A percentile compares a stretch with the other conserved stretches of the same genome.
phyloP scores from a whole-genome alignment of 2,797 vertebrate genomes.

The Sebastes variabilis region DNA sequence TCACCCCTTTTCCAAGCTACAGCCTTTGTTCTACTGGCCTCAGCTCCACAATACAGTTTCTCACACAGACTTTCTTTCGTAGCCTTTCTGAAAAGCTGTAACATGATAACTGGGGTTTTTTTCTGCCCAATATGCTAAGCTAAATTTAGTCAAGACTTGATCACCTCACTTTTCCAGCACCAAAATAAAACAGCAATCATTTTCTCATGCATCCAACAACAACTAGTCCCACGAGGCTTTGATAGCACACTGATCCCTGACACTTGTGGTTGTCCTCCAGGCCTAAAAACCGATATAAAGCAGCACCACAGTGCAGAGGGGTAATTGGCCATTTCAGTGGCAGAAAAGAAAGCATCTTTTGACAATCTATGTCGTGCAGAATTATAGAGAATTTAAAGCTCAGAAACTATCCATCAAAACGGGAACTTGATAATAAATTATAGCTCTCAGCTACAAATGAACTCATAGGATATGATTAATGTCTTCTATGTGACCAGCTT shows the following conservation, averaged over 20 bases:
- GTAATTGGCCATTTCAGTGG: slow-evolving; percentile 46
- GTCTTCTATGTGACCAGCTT: neutral
- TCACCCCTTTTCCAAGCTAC: slow-evolving; percentile 27
- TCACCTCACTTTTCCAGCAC: slow-evolving; percentile 38
- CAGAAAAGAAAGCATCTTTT: slow-evolving; percentile 30
- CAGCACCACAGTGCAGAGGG: slow-evolving; percentile 15
- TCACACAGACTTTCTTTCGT: slow-evolving; percentile 38
- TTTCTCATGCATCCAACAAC: slow-evolving; percentile 39
- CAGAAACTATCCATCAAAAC: slow-evolving; percentile 3
- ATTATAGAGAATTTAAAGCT: slow-evolving; percentile 11
- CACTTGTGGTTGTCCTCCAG: slow-evolving; percentile 11
- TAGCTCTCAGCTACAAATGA: neutral
- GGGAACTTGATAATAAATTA: neutral
- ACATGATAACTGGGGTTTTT: slow-evolving; percentile 38
- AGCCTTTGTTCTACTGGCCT: slow-evolving; percentile 55
- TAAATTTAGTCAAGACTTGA: slow-evolving; percentile 50
- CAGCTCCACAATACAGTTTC: slow-evolving; percentile 40
- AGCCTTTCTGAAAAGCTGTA: slow-evolving; percentile 32
- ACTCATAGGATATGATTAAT: slow-evolving; percentile 1
- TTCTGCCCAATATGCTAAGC: slow-evolving; percentile 9
- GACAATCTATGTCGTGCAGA: slow-evolving; percentile 1
- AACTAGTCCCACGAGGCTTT: slow-evolving; percentile 18
- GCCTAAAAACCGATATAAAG: slow-evolving; percentile 26
- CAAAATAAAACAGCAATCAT: slow-evolving; percentile 45
- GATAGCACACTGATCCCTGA: slow-evolving; percentile 28